Percentiles rank a stretch among this genome's conserved stretches.
Conservation (phyloP, 1,140 invertebrate genomes). For the Heliconius congener region DNA sequence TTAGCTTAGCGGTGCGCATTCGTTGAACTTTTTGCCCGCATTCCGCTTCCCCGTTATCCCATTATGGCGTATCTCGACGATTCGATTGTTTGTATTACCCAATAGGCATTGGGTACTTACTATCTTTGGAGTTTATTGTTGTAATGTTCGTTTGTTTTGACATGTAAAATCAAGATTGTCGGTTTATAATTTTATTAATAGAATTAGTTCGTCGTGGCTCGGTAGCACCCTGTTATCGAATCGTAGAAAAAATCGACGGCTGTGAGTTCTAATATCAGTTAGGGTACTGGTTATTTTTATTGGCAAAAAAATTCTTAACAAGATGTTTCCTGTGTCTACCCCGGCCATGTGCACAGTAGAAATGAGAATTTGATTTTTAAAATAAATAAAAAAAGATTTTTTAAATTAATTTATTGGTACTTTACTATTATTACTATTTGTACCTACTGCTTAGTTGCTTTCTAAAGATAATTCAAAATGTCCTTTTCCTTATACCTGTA, state of each 20-base stretch:
- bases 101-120: not conserved
- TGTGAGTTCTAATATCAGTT: too few relatives aligned
- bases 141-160: not conserved
- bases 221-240: too few relatives aligned
- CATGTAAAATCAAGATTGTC: not conserved
- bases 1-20: not conserved
- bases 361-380: too few relatives aligned
- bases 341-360: too few relatives aligned
- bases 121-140: not conserved
- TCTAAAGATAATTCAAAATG: too few relatives aligned
- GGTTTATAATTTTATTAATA: not conserved
- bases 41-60: not conserved
- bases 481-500: not conserved
- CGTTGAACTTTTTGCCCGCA: conserved; percentile 13
- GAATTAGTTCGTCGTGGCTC: too few relatives aligned
- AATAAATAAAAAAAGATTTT: too few relatives aligned
- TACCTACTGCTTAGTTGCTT: not conserved
- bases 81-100: conserved; percentile 3
- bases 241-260: too few relatives aligned
- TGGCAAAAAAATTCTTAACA: too few relatives aligned
- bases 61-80: conserved; percentile 1
- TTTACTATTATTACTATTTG: not conserved
- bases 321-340: too few relatives aligned
- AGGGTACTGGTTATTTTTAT: too few relatives aligned
- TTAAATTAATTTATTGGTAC: too few relatives aligned